Percentiles rank a stretch among this genome's conserved stretches.
phyloP scores from a whole-genome alignment of 92 coral and sea anemone species.

The Parazoanthus swiftii region DNA sequence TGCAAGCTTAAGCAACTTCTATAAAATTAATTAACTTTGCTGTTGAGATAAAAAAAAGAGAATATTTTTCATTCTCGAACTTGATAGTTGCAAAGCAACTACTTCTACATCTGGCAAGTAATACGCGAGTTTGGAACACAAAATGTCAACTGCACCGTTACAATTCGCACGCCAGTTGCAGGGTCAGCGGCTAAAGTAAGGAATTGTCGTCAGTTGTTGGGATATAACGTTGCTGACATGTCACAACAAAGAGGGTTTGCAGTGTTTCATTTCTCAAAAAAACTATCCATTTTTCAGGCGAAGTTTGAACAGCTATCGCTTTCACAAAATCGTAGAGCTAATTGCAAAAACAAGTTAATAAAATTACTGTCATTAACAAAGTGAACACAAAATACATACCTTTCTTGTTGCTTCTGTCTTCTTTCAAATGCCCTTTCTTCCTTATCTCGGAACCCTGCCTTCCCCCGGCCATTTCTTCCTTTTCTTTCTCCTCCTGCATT shows the following conservation, averaged over 20 bases:
- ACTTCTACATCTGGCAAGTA: too few relatives aligned
- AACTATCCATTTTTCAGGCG: background rate
- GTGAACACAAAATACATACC: constrained; percentile 23
- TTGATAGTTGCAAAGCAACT: too few relatives aligned
- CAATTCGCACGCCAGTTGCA: too few relatives aligned
- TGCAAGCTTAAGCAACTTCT: too few relatives aligned
- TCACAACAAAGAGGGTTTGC: background rate
- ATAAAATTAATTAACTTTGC: too few relatives aligned
- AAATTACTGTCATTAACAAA: background rate
- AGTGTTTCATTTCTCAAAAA: background rate
- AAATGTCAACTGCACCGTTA: too few relatives aligned
- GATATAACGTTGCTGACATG: background rate
- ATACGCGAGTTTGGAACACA: too few relatives aligned
- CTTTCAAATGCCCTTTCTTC: constrained; percentile 70
- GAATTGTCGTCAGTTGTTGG: too few relatives aligned
- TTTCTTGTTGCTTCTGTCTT: constrained; percentile 80
- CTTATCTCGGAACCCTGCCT: constrained; percentile 78
- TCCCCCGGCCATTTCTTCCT: constrained; percentile 77
- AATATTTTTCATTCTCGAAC: too few relatives aligned
- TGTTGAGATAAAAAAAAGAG: too few relatives aligned
- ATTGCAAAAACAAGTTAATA: background rate
- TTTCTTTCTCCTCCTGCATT: constrained; percentile 86
- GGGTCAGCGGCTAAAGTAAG: too few relatives aligned
- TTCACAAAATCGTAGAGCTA: background rate
- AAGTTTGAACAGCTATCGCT: background rate